Conservation (phyloP, 2,113 vertebrate genomes). For the Cyphomyrus discorhynchus region DNA sequence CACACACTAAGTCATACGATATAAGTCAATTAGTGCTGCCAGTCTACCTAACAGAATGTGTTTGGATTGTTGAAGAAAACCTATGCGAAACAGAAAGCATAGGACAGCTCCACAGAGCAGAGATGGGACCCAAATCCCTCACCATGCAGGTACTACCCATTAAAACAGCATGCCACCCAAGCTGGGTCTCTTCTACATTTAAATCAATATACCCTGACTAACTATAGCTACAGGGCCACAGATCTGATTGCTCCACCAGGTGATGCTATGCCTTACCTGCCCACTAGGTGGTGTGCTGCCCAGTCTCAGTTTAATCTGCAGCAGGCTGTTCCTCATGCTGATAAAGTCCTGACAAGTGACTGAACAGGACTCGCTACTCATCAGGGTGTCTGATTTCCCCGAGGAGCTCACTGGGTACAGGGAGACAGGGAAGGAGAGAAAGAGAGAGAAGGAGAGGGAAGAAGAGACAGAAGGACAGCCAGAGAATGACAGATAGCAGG, state of each 20-base stretch:
- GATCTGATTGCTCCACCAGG: neutral
- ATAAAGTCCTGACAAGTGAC: slow-evolving; percentile 66
- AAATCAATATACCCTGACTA: neutral
- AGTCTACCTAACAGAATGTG: neutral
- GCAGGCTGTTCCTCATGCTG: slow-evolving; percentile 60
- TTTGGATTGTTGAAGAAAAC: neutral
- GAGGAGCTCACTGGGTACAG: slow-evolving; percentile 49
- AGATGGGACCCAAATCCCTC: neutral
- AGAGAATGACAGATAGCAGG: neutral
- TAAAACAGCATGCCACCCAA: neutral
- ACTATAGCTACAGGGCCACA: neutral
- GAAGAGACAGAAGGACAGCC: neutral
- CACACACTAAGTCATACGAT: neutral
- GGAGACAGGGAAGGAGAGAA: neutral
- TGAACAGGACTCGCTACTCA: slow-evolving; percentile 61
- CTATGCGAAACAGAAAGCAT: neutral
- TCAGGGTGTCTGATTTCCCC: slow-evolving; percentile 60
- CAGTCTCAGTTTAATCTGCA: slow-evolving; percentile 58
- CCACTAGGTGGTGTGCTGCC: slow-evolving; percentile 46
- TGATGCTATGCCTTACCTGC: slow-evolving; percentile 41
- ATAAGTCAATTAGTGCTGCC: neutral
- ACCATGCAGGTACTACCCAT: neutral
- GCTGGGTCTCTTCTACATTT: neutral
- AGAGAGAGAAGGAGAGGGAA: neutral
- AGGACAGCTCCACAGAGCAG: neutral